Conservation (phyloP, 2,888 invertebrate species). For the Oegoconia quadripuncta region DNA sequence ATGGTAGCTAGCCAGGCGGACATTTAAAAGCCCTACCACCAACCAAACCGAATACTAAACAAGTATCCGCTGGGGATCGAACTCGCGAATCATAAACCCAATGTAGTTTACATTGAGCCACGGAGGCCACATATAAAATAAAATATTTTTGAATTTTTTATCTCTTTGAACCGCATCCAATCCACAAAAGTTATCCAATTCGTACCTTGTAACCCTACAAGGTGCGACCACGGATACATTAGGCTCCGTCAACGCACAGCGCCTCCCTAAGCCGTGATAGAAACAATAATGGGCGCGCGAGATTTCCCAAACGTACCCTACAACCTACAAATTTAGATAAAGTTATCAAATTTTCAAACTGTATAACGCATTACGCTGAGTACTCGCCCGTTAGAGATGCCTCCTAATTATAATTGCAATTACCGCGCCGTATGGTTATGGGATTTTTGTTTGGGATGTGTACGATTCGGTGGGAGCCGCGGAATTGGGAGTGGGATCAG, state of each 20-base stretch:
- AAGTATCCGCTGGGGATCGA: no score
- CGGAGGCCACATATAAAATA: neutral
- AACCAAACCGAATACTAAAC: no score
- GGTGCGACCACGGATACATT: slow-evolving; percentile 60
- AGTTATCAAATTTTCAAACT: slow-evolving; percentile 79
- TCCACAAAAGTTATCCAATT: neutral
- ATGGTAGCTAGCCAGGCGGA: no score
- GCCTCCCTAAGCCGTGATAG: slow-evolving; percentile 51
- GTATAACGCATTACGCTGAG: slow-evolving; percentile 62
- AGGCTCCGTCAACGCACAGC: slow-evolving; percentile 56
- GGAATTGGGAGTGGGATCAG: no score
- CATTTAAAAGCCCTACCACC: no score
- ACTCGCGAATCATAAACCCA: no score
- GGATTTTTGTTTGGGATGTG: no score
- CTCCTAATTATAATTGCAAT: slow-evolving; percentile 71
- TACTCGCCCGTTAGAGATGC: slow-evolving; percentile 33
- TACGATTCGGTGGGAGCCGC: no score
- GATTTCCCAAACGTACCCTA: slow-evolving; percentile 75
- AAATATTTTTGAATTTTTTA: neutral
- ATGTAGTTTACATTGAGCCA: neutral
- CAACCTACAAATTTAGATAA: slow-evolving; percentile 72
- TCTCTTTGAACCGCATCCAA: neutral
- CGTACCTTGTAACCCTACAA: slow-evolving; percentile 25
- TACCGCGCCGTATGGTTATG: slow-evolving; percentile 26
- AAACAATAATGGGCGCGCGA: slow-evolving; percentile 64